A percentile compares a stretch with the other conserved stretches of the same genome.
phyloP scores from a whole-genome alignment of 2,888 invertebrate species.

The Carabus problematicus region DNA sequence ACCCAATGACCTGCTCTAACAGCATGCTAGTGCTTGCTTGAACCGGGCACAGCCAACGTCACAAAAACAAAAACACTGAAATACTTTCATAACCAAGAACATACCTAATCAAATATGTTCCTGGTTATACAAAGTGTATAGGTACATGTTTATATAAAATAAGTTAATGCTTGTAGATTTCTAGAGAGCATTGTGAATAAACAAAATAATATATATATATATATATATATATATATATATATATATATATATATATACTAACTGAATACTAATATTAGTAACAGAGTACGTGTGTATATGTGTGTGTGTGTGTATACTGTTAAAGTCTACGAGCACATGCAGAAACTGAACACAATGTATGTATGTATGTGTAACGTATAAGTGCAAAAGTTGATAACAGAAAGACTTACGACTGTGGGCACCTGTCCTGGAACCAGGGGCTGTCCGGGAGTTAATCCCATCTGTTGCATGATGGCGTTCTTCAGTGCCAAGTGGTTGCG shows the following conservation, averaged over 20 bases:
- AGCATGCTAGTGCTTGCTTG: background rate
- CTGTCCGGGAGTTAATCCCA: slow-evolving; percentile 92
- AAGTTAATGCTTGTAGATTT: no score
- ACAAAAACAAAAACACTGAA: slow-evolving; percentile 7
- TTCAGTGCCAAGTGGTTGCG: slow-evolving; percentile 99
- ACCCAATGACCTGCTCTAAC: background rate
- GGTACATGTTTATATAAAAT: no score
- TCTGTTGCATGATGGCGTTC: slow-evolving; percentile 96
- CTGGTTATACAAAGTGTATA: background rate
- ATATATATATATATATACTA: no score
- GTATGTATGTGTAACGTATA: slow-evolving; percentile 1
- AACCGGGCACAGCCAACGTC: slow-evolving; percentile 3
- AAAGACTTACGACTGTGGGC: slow-evolving; percentile 84
- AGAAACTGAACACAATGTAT: slow-evolving; percentile 7
- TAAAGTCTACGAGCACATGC: slow-evolving; percentile 9
- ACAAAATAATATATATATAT: no score
- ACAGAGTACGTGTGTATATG: no score
- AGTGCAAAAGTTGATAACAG: no score
- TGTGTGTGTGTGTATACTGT: background rate
- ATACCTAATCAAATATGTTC: background rate
- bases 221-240: no score
- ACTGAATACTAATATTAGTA: no score
- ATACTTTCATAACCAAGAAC: background rate
- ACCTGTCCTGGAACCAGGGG: slow-evolving; percentile 91
- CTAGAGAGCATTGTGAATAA: no score